Evolutionary conservation across 2,797 vertebrate species (phyloP), one percentile per base, ranked within the genome.

Genomic region (Euthynnus affinis): DNA sequence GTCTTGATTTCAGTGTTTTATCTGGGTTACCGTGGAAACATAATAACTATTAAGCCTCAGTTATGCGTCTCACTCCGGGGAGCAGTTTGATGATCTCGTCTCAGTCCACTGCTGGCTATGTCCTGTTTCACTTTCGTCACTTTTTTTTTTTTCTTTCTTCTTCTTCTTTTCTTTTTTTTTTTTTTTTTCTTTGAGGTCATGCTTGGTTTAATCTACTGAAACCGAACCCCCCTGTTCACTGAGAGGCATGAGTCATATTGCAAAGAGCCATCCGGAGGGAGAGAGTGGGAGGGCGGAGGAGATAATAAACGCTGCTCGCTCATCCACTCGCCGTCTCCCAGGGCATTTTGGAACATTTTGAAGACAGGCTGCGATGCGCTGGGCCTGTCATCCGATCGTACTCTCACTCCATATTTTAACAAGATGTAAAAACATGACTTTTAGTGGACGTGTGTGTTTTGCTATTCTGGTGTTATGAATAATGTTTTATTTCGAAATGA

Each of bases 1-100:
- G 57, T 83, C 40, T 64, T 37, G 49, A 78, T 74, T 71, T 70
- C 57, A n/a, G 6, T 61, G 71, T 81, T 76, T 79, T 40, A 65
- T 69, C 65, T 58, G 1, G 1, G 81, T 87, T 75, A 57, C 81
- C 8, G 2, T 14, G 62, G 78, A 57, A 84, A 79, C 79, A 51
- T 56, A 77, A 80, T 40, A 75, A 59, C 23, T 2, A 18, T 62
- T 48, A 62, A 70, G 52, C 80, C 65, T 27, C 6, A 18, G 46
- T 46, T 32, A 5, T 49, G 49, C 4, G 23, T 73, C 34, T 61
- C 23, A 13, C 52, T 73, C 72, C 25, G 67, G 61, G 57, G 77
- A 76, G 51, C 25, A 29, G 61, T 29, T 48, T 32, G 46, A 72
- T 55, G 61, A 49, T 52, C 68, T 73, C 1, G 0, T 57, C 74